phyloP scores from a whole-genome alignment of 2,888 invertebrate species.

The Lydus trimaculatus region DNA sequence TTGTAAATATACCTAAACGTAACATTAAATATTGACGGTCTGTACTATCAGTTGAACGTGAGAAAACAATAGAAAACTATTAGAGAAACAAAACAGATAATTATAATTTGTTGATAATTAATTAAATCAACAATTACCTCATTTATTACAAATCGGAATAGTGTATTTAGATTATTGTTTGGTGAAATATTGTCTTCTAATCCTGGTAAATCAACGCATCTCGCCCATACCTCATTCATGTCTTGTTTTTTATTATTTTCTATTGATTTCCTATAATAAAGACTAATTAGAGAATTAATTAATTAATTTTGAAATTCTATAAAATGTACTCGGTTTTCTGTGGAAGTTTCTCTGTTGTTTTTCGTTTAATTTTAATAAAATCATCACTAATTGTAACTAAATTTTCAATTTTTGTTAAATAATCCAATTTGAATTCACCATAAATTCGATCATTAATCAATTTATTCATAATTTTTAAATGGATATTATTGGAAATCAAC shows the following conservation, averaged over 20 bases:
- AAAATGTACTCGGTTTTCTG: conserved; percentile 22
- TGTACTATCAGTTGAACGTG: conserved; percentile 69
- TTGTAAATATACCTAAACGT: conserved; percentile 71
- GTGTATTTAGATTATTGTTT: conserved; percentile 74
- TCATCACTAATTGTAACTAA: conserved; percentile 26
- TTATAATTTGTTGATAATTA: background rate
- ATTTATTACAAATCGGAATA: conserved; percentile 76
- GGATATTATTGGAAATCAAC: conserved; percentile 32
- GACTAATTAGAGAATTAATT: background rate
- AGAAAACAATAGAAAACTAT: conserved; percentile 72
- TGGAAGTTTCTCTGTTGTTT: conserved; percentile 20
- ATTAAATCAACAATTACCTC: conserved; percentile 60
- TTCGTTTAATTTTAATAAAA: conserved; percentile 28
- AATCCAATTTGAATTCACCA: conserved; percentile 28
- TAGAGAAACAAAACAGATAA: conserved; percentile 18
- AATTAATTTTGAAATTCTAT: no score
- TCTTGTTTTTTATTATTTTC: conserved; percentile 45
- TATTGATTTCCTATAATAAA: conserved; percentile 34
- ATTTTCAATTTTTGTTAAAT: conserved; percentile 41
- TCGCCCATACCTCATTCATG: conserved; percentile 72
- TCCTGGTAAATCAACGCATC: conserved; percentile 79
- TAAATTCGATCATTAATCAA: conserved; percentile 37
- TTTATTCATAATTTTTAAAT: conserved; percentile 13
- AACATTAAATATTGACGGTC: conserved; percentile 80
- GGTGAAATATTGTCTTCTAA: conserved; percentile 86